Base-by-base conservation (phyloP, 2,113 vertebrate species). In the Haliaeetus leucogaster region DNA sequence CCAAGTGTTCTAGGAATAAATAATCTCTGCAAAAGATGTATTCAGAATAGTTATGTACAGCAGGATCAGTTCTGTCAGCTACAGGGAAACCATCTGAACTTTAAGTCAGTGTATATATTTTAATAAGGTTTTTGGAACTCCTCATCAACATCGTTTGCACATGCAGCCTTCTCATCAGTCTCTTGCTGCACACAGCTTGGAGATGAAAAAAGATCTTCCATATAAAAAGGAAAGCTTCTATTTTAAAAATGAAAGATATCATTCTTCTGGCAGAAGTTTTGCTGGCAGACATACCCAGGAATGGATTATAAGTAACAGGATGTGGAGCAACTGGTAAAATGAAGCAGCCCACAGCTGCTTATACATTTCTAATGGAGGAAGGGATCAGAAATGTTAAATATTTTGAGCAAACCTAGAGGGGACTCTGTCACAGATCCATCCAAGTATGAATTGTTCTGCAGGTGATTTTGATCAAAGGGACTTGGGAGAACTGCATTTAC, bases 221-320 rank as follows among this genome's bases (percentile, higher is more conserved):
- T 77, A 81, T 82, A 36, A 62, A 95, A 94, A 88, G 42, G 67
- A 83, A 95, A 95, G 74, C n/a, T 87, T 32, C 82, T 88, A 53
- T 95, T 94, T 95, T 47, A 87, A 82, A 97, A 95, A 89, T 62
- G 71, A 82, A 95, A 91, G 62, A 38, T 97, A 68, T 8, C 61
- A 50, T 91, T 95, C 81, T 95, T 91, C 77, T 91, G 63, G 87
- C 88, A 86, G 74, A 96, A 90, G 67, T 93, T 95, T 79, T 88
- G 71, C 93, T 93, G 88, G 92, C 89, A 95, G 74, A 94, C 58
- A 22, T 73, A 87, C 22, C 83, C 50, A 80, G 73, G 38, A 89
- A 93, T 87, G 86, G 86, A 80, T 95, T 91, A 22, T 80, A 93
- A 92, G 53, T 89, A 80, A 68, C 48, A 77, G 58, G 66, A 93